Evolutionary conservation across 2,797 vertebrate genomes (phyloP), one percentile per base, ranked within the genome.

Genomic region (Echiichthys vipera): DNA sequence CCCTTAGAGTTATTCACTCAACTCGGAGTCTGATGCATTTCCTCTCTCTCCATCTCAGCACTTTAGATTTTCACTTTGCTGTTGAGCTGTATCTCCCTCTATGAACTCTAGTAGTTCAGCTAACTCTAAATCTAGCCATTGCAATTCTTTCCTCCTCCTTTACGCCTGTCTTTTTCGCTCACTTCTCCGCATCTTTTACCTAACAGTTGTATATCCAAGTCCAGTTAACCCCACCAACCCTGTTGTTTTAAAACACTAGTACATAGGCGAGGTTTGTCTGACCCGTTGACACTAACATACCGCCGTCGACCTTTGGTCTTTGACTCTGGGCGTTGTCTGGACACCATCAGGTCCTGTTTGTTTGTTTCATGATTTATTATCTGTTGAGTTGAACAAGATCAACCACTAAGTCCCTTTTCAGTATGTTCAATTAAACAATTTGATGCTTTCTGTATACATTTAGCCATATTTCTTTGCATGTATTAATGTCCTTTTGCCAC

Each of bases 271-370:
- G 69, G 59, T 81, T 78, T 51, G 84, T 87, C 88, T 88, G 39
- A 91, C 84, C 70, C 2, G 2, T 30, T 81, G 58, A 85, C 79
- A 83, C 84, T 91, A 89, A 93, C 87, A 89, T 79, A 81, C 84
- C 85, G 61, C 84, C 77, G 81, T 50, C 78, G 77, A 89, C 83
- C 65, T 70, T 75, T 82, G 71, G 7, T 73, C 56, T 88, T 86
- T 85, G 58, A 83, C 85, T 83, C 50, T 62, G 80, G 32, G 24
- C 63, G 54, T 61, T 65, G 77, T 89, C 78, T 88, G 80, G 57
- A 84, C 67, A 73, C 65, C 63, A 71, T 88, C 80, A 85, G 70
- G 71, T 61, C 58, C 55, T 40, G 65, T 72, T 80, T 77, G 70
- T 58, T 78, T 54, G 24, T 86, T 84, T 71, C 72, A 74, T 36